These are phyloP conservation scores for Sminthopsis crassicaudata DNA, from an alignment of 2,113 vertebrate species.

Conservation along the genomic window DNA sequence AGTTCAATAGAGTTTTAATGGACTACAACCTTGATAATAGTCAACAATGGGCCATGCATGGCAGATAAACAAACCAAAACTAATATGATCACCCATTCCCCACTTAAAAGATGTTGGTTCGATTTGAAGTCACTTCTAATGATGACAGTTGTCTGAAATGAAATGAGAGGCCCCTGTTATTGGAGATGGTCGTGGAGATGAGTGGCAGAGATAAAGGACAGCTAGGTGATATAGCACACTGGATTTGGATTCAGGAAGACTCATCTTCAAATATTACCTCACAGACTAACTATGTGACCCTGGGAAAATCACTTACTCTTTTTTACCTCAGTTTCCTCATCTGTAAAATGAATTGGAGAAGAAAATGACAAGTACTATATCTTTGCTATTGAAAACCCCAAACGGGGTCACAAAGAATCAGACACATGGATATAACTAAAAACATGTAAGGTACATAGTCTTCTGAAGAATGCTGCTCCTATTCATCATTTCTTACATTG, in stretches of 20 bases:
- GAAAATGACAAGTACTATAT: not conserved
- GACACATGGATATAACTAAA: too few relatives aligned
- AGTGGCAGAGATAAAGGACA: not conserved
- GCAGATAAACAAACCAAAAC: not conserved
- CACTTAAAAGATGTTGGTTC: not conserved
- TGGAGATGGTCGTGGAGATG: not conserved
- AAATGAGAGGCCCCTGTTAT: not conserved
- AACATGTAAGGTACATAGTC: too few relatives aligned
- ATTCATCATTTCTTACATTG: too few relatives aligned
- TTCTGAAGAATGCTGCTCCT: too few relatives aligned
- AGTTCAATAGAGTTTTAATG: not conserved
- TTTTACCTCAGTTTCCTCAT: not conserved
- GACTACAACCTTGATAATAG: not conserved
- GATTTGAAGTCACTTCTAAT: not conserved
- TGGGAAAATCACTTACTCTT: not conserved
- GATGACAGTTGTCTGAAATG: not conserved
- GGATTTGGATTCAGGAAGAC: not conserved
- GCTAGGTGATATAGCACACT: not conserved
- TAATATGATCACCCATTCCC: not conserved
- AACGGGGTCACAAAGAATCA: not conserved
- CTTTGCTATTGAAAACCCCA: not conserved
- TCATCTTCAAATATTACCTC: not conserved
- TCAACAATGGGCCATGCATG: not conserved
- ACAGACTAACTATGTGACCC: not conserved
- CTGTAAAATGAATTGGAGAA: not conserved